Conservation (phyloP, 2,888 invertebrate genomes). For the Luffia ferchaultella region DNA sequence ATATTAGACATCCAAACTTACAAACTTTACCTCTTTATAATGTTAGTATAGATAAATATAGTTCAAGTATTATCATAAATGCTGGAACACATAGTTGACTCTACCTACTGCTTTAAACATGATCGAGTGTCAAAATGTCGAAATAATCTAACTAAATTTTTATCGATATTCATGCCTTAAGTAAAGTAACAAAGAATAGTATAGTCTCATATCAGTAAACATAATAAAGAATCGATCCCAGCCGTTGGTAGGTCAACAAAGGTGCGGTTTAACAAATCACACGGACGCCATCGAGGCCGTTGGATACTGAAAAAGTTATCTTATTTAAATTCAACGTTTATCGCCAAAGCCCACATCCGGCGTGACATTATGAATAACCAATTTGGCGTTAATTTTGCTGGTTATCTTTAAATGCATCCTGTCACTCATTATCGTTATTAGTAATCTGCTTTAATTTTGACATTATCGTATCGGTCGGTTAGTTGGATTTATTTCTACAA, state of each 20-base stretch:
- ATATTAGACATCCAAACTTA: too few species aligned
- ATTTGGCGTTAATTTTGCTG: constrained; percentile 28
- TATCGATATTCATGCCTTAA: too few species aligned
- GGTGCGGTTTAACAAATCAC: constrained; percentile 2
- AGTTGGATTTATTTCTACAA: constrained; percentile 27
- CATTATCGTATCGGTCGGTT: constrained; percentile 27
- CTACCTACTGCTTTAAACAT: too few species aligned
- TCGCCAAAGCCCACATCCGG: constrained; percentile 31
- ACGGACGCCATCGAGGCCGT: neutral
- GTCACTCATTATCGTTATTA: constrained; percentile 34
- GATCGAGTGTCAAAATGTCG: too few species aligned
- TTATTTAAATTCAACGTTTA: constrained; percentile 22
- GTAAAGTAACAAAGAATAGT: too few species aligned
- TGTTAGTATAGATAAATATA: too few species aligned
- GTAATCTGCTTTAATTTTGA: constrained; percentile 32
- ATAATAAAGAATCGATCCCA: too few species aligned
- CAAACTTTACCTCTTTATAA: too few species aligned
- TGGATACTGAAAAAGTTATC: constrained; percentile 3
- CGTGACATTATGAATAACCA: constrained; percentile 20
- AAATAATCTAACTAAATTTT: too few species aligned
- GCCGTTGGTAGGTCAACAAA: neutral
- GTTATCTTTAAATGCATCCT: constrained; percentile 35
- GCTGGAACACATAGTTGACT: too few species aligned
- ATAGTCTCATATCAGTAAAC: too few species aligned
- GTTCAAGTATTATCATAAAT: too few species aligned